These are phyloP conservation scores for Parapristionchus giblindavisi DNA, from an alignment of 2,888 invertebrate species.

Conservation along the genomic window DNA sequence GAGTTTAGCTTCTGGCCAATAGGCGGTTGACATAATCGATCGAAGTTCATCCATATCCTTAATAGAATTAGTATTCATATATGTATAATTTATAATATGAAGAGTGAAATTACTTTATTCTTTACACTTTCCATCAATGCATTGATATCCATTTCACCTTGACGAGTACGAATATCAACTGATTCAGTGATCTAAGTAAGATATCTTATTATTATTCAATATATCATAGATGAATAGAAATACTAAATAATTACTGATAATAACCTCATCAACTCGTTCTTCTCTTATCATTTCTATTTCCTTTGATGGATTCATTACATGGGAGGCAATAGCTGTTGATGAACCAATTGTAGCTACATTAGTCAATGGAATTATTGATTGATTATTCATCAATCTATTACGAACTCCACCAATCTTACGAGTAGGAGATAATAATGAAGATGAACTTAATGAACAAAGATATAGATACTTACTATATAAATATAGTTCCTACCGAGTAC, in stretches of 20 bases:
- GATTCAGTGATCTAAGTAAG: neutral
- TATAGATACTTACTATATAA: too few species aligned
- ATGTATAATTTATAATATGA: neutral
- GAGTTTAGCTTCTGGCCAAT: slow-evolving; percentile 4
- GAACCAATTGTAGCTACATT: neutral
- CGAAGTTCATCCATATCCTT: slow-evolving; percentile 26
- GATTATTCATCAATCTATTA: neutral
- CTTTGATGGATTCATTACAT: neutral
- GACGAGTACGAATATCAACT: neutral
- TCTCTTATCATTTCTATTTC: neutral
- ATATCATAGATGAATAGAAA: neutral
- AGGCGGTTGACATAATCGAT: neutral
- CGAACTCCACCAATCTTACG: neutral
- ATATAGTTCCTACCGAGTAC: neutral
- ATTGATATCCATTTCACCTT: neutral
- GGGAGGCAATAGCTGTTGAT: neutral
- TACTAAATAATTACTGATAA: neutral
- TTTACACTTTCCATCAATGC: slow-evolving; percentile 6
- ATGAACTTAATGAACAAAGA: too few species aligned
- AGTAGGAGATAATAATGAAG: too few species aligned
- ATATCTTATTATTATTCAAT: neutral
- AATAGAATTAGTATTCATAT: neutral
- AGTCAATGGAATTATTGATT: neutral
- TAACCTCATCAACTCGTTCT: neutral
- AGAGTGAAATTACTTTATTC: neutral